phyloP scores from a whole-genome alignment of 2,113 vertebrate genomes.

The Stegostoma tigrinum region DNA sequence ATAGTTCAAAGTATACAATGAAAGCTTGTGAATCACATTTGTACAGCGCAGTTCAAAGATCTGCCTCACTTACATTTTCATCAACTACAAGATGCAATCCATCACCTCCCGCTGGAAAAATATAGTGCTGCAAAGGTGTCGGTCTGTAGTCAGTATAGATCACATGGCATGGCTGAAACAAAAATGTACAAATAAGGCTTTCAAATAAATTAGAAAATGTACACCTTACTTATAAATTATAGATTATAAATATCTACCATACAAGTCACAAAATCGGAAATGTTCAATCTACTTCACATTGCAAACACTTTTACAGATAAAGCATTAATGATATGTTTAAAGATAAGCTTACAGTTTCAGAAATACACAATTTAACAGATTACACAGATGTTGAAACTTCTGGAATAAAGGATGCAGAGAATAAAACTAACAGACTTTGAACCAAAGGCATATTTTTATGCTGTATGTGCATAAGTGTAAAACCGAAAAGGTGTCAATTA shows the following conservation, averaged over 20 bases:
- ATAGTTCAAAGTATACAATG: not conserved
- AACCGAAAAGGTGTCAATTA: not conserved
- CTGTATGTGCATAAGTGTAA: not conserved
- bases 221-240: not conserved
- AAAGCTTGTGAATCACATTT: not conserved
- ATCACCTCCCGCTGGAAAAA: conserved; percentile 96
- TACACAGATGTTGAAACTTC: not conserved
- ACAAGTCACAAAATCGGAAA: not conserved
- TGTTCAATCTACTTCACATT: not conserved
- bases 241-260: not conserved
- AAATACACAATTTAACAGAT: not conserved
- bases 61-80: conserved; percentile 93
- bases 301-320: not conserved
- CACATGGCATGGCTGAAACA: conserved; percentile 83
- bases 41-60: conserved; percentile 74
- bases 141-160: conserved; percentile 96
- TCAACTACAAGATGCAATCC: conserved; percentile 95
- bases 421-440: not conserved
- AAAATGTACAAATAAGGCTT: not conserved
- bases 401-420: not conserved
- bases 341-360: not conserved
- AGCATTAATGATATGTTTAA: not conserved
- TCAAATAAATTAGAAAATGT: not conserved
- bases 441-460: not conserved
- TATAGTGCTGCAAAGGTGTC: conserved; percentile 92